Evolutionary conservation across 2,888 invertebrate genomes (phyloP), one percentile per base, ranked within the genome.

Genomic region (Aradus depressus): DNA sequence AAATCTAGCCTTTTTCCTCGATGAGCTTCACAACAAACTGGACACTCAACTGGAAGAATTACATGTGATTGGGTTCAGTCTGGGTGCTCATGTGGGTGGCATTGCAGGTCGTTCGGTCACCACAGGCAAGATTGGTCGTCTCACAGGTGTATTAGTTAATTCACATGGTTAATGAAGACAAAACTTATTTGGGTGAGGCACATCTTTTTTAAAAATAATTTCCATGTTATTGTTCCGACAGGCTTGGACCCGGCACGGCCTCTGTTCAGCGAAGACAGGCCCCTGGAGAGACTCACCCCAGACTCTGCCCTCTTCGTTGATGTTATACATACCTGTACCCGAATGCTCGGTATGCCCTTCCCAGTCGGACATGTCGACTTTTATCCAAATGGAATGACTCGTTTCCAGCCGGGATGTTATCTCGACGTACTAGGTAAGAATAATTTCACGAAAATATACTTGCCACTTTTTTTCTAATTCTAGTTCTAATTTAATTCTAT

Each of bases 211-310:
- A n/a, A n/a, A n/a, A n/a, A n/a, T n/a, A n/a, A n/a, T n/a, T n/a
- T n/a, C n/a, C n/a, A n/a, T n/a, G n/a, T n/a, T n/a, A n/a, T n/a
- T n/a, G n/a, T n/a, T n/a, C n/a, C n/a, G n/a, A n/a, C 32, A 78
- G 89, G 87, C 28, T 65, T 90, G 48, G 89, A 90, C 65, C 87
- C 89, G 0, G 88, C 89, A 0, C 78, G 80, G 62, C 89, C 89
- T 0, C 72, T 83, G 1, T 87, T 82, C 66, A 76, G 77, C 48
- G 72, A 74, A 2, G 79, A 78, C 44, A 68, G 69, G 32, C 72
- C 77, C 44, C 79, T 18, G 44, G 10, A 77, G 2, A 78, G 81
- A 38, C 68, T 85, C 25, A 70, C 76, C 3, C 71, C 74, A 37
- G 72, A 75, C 1, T 83, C 84, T 62, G 85, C 85, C 0, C 63